Evolutionary conservation across 2,888 invertebrate genomes (phyloP).

Genomic region (Oscheius sp.): DNA sequence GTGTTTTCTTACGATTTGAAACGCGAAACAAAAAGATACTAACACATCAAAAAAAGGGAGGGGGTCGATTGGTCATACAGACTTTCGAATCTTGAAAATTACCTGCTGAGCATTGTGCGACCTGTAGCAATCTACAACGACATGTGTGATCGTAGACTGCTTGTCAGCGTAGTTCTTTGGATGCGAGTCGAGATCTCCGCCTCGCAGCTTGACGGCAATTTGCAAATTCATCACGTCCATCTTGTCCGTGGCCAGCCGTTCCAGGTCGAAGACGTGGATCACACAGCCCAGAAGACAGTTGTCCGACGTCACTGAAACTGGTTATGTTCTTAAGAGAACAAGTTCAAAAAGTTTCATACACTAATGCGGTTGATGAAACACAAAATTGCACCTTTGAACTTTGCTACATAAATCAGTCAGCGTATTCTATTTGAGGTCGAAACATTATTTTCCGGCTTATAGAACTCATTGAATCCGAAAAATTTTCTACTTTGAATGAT

Average conservation of each 20-base stretch:
- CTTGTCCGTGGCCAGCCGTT: constrained; percentile 46
- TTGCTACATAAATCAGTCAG: too few species aligned
- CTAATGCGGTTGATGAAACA: too few species aligned
- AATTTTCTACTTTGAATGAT: too few species aligned
- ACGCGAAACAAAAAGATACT: too few species aligned
- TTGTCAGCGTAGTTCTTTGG: constrained; percentile 36
- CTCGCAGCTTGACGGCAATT: constrained; percentile 43
- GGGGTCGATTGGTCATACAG: too few species aligned
- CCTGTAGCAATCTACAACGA: constrained; percentile 25
- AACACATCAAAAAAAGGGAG: too few species aligned
- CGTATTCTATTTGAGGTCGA: too few species aligned
- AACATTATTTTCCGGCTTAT: too few species aligned
- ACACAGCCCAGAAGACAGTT: constrained; percentile 51
- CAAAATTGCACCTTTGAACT: too few species aligned
- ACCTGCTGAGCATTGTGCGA: constrained; percentile 3
- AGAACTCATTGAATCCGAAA: too few species aligned
- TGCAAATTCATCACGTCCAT: constrained; percentile 40
- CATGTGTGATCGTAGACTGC: constrained; percentile 24
- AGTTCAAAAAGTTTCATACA: too few species aligned
- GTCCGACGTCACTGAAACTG: constrained; percentile 40
- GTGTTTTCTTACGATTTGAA: too few species aligned
- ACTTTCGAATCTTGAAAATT: background rate
- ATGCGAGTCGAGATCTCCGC: constrained; percentile 56
- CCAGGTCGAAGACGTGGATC: constrained; percentile 50
- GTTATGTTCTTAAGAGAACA: background rate